Conservation (phyloP, 2,113 vertebrate species). For the Mastomys coucha region DNA sequence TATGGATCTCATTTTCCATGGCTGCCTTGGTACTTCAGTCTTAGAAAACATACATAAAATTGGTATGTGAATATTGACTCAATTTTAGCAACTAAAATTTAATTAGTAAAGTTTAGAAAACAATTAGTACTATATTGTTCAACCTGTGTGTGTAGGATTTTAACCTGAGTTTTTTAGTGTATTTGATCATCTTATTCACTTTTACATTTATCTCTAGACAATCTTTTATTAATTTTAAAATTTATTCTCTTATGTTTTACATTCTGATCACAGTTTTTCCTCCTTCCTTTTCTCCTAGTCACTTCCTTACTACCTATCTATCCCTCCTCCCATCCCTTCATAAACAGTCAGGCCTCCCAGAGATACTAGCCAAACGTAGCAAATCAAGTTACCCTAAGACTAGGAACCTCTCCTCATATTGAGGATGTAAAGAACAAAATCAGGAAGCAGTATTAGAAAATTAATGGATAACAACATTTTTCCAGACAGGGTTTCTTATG, state of each 20-base stretch:
- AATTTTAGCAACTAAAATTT: background rate
- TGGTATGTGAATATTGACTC: fast-evolving
- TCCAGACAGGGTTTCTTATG: background rate
- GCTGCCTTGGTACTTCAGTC: background rate
- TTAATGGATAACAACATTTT: background rate
- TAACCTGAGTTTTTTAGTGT: background rate
- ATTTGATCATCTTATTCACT: background rate
- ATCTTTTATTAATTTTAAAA: background rate
- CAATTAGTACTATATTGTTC: background rate
- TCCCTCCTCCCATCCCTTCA: background rate
- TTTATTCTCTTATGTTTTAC: background rate
- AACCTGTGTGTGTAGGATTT: background rate
- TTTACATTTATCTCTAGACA: background rate
- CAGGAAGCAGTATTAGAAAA: background rate
- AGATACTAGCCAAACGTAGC: background rate
- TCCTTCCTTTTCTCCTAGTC: background rate
- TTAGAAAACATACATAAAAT: background rate
- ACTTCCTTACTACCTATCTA: background rate
- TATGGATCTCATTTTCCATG: background rate
- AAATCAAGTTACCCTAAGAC: background rate
- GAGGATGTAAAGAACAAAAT: background rate
- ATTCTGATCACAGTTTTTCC: background rate
- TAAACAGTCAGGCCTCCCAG: background rate
- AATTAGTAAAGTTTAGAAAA: background rate
- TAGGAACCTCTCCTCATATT: background rate